These are phyloP conservation scores for Phyllostomus hastatus DNA, from an alignment of 2,113 vertebrate species.

Conservation along the genomic window DNA sequence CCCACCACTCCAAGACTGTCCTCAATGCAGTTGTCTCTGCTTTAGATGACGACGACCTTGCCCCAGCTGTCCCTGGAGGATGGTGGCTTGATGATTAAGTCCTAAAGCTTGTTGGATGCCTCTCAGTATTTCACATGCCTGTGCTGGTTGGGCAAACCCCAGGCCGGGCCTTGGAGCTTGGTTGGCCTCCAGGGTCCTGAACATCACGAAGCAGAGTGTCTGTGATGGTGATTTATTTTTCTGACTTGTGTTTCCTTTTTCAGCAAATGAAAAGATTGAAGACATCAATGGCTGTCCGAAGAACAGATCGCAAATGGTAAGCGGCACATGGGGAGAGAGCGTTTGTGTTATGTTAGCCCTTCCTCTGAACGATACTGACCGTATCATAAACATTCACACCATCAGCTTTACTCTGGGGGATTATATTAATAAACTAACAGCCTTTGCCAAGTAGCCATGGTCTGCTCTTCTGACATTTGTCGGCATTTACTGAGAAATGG, in stretches of 20 bases:
- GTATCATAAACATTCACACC: slow-evolving; percentile 2
- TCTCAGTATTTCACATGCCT: slow-evolving; percentile 78
- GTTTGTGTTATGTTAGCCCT: neutral
- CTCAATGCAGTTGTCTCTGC: slow-evolving; percentile 87
- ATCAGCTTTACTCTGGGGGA: neutral
- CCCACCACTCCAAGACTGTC: slow-evolving; percentile 43
- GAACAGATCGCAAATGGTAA: slow-evolving; percentile 98
- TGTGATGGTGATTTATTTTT: slow-evolving; percentile 33
- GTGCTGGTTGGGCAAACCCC: slow-evolving; percentile 74
- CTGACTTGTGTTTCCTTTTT: slow-evolving; percentile 71
- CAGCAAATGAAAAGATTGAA: slow-evolving; percentile 99
- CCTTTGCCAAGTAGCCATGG: neutral
- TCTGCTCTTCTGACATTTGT: slow-evolving; percentile 35
- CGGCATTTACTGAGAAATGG: slow-evolving; percentile 34
- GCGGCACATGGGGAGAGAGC: slow-evolving; percentile 65
- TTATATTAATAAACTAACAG: neutral
- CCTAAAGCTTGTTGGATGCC: slow-evolving; percentile 73
- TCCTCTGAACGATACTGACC: neutral
- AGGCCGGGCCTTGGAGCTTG: slow-evolving; percentile 45
- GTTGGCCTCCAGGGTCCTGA: slow-evolving; percentile 59
- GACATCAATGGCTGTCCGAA: slow-evolving; percentile 98
- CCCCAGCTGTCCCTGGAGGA: slow-evolving; percentile 90
- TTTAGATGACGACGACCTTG: slow-evolving; percentile 76
- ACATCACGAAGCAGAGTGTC: slow-evolving; percentile 38
- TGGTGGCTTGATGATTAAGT: slow-evolving; percentile 74